Conservation (phyloP, 2,113 vertebrate genomes). For the Pollimyrus isidori region DNA sequence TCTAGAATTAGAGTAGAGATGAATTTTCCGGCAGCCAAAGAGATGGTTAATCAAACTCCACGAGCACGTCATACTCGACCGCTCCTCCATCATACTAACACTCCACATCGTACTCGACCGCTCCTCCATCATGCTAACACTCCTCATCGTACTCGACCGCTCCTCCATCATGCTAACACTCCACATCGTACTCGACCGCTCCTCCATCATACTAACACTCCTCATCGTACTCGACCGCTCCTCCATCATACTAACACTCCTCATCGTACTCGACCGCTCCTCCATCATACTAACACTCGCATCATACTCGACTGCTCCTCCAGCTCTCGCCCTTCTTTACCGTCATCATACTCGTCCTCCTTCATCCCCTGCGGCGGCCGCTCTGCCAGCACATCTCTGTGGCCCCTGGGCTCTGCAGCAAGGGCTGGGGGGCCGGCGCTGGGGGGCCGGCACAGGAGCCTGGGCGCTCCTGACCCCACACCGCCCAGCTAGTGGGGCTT, state of each 20-base stretch:
- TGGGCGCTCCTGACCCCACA: conserved; percentile 23
- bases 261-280: too few relatives aligned
- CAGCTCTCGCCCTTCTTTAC: conserved; percentile 36
- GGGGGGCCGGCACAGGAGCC: background rate
- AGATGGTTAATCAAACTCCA: background rate
- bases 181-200: too few relatives aligned
- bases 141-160: too few relatives aligned
- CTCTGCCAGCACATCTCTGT: background rate
- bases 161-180: background rate
- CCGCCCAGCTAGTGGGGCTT: conserved; percentile 16
- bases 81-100: too few relatives aligned
- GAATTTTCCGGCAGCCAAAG: background rate
- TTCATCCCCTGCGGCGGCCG: conserved; percentile 53
- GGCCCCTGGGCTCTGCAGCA: conserved; percentile 6
- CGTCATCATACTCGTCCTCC: conserved; percentile 59
- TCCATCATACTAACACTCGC: too few relatives aligned
- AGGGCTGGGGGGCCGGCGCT: conserved; percentile 24
- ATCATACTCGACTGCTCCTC: background rate
- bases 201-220: too few relatives aligned
- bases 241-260: too few relatives aligned
- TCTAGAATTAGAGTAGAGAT: background rate
- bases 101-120: too few relatives aligned
- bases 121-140: too few relatives aligned
- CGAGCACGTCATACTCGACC: too few relatives aligned
- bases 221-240: too few relatives aligned